These are phyloP conservation scores for Pao palembangensis DNA, from an alignment of 2,113 vertebrate species.

Conservation along the genomic window DNA sequence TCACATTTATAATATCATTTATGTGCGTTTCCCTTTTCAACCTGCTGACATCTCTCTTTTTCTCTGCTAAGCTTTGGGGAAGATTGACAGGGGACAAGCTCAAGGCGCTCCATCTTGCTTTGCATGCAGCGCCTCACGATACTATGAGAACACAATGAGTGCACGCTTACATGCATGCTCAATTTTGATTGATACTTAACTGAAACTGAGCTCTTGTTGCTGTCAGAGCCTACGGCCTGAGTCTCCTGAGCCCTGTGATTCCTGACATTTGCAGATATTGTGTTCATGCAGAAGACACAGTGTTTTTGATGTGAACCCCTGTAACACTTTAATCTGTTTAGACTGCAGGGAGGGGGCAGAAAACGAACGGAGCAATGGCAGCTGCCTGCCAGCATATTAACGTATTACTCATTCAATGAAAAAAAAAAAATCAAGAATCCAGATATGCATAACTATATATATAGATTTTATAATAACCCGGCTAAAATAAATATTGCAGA, in stretches of 20 bases:
- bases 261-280: slow-evolving; percentile 73
- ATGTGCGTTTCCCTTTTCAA: slow-evolving; percentile 63
- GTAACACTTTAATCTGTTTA: slow-evolving; percentile 79
- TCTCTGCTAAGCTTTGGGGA: slow-evolving; percentile 47
- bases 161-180: slow-evolving; percentile 16
- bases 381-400: slow-evolving; percentile 48
- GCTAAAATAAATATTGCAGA: neutral
- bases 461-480: slow-evolving; percentile 25
- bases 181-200: slow-evolving; percentile 77
- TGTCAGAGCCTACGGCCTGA: slow-evolving; percentile 69
- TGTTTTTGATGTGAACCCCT: slow-evolving; percentile 73
- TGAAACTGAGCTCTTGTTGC: slow-evolving; percentile 74
- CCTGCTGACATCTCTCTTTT: slow-evolving; percentile 66
- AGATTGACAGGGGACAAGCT: slow-evolving; percentile 77
- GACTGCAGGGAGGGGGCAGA: slow-evolving; percentile 60
- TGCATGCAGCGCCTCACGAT: slow-evolving; percentile 57
- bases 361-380: slow-evolving; percentile 50
- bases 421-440: slow-evolving; percentile 14
- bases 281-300: slow-evolving; percentile 59
- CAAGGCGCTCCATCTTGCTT: slow-evolving; percentile 53
- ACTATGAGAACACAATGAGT: slow-evolving; percentile 43
- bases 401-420: slow-evolving; percentile 19
- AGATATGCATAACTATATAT: slow-evolving; percentile 11
- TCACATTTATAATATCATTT: slow-evolving; percentile 75
- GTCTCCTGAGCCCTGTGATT: slow-evolving; percentile 70